Evolutionary conservation across 1,140 invertebrate genomes (phyloP).

Genomic region (Drosophila aff.): DNA sequence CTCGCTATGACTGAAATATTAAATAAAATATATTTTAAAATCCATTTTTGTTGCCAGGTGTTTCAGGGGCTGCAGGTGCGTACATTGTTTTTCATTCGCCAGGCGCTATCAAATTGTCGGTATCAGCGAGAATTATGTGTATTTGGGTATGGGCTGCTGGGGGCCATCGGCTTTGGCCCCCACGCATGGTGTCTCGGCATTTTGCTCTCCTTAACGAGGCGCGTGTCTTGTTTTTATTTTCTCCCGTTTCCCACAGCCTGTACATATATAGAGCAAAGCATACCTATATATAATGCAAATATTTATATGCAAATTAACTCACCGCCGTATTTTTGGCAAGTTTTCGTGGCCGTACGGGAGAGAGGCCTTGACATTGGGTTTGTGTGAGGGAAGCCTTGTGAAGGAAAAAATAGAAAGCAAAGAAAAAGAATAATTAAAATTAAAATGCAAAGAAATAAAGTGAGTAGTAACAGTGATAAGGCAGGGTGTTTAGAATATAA

Average conservation of each 20-base stretch:
- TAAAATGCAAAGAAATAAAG: constrained; percentile 10
- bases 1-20: too few species aligned
- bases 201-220: constrained; percentile 16
- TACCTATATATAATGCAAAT: constrained; percentile 30
- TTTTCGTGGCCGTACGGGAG: constrained; percentile 11
- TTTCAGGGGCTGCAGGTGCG: constrained; percentile 18
- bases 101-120: constrained; percentile 31
- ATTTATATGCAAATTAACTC: constrained; percentile 48
- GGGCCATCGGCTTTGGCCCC: constrained; percentile 30
- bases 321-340: constrained; percentile 35
- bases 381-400: constrained; percentile 33
- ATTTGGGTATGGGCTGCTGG: constrained; percentile 25
- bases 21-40: not conserved
- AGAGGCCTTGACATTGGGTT: constrained; percentile 67
- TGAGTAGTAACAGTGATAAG: not conserved
- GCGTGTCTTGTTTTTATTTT: constrained; percentile 30
- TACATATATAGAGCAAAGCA: constrained; percentile 15
- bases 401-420: not conserved
- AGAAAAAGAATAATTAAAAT: constrained; percentile 27
- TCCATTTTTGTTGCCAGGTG: constrained; percentile 23
- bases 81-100: constrained; percentile 24
- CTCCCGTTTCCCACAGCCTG: constrained; percentile 8
- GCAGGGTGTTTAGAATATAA: not conserved
- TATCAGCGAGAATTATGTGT: constrained; percentile 37
- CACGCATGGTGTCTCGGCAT: constrained; percentile 1